These are phyloP conservation scores for Stichopus chloronotus DNA, from an alignment of 35 echinoderm and acorn worm species.

Conservation along the genomic window DNA sequence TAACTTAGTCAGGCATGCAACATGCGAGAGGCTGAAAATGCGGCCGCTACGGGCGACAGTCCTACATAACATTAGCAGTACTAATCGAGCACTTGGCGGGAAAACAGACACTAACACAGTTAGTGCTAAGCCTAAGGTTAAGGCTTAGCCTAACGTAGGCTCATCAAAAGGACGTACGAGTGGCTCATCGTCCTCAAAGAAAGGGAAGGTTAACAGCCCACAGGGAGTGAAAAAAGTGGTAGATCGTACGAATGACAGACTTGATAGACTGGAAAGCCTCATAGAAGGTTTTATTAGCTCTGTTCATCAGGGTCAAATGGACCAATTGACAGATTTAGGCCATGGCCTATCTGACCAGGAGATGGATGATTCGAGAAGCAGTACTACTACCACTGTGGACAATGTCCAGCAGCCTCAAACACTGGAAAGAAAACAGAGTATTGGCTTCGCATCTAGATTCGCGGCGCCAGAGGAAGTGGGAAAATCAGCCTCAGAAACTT, in stretches of 20 bases:
- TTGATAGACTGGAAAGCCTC: background rate
- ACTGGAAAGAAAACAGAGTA: background rate
- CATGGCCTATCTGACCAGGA: background rate
- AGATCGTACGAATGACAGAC: background rate
- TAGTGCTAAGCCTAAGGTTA: background rate
- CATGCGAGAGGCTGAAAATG: conserved; percentile 1
- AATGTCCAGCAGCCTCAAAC: background rate
- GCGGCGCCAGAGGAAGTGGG: conserved; percentile 1
- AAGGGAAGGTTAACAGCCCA: too few relatives aligned
- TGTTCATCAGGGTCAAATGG: background rate
- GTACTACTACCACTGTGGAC: background rate
- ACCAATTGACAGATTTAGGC: background rate
- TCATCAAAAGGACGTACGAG: background rate
- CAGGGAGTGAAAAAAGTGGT: too few relatives aligned
- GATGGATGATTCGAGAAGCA: background rate
- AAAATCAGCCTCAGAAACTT: background rate
- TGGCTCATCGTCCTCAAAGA: background rate
- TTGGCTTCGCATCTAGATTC: conserved; percentile 37
- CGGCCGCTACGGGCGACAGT: too few relatives aligned
- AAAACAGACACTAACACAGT: background rate
- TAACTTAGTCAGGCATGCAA: conserved; percentile 21
- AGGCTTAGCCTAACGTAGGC: too few relatives aligned
- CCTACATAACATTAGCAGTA: too few relatives aligned
- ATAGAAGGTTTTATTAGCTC: conserved; percentile 14
- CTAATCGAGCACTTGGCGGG: background rate